Evolutionary conservation across 2,888 invertebrate genomes (phyloP).

Genomic region (Andrena hattorfiana): DNA sequence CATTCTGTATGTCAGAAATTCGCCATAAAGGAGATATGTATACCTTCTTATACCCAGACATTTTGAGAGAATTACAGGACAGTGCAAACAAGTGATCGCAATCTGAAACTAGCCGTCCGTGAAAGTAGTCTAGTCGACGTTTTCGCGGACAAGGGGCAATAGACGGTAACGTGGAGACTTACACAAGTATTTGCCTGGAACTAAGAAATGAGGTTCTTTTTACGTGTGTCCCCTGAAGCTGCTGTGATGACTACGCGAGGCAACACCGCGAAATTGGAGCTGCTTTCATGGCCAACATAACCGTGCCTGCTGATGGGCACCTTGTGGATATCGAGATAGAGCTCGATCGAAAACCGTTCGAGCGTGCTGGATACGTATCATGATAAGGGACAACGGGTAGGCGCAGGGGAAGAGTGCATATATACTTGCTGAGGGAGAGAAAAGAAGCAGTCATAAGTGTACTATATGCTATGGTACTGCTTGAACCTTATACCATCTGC

Average conservation of each 20-base stretch:
- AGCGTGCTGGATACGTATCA: conserved; percentile 61
- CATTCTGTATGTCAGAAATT: background rate
- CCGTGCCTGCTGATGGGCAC: conserved; percentile 65
- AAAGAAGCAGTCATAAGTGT: background rate
- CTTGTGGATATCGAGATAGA: conserved; percentile 62
- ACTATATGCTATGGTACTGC: too few relatives aligned
- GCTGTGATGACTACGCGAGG: conserved; percentile 20
- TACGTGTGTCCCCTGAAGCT: conserved; percentile 4
- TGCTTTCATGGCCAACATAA: conserved; percentile 66
- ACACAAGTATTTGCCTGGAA: conserved; percentile 5
- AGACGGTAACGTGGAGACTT: background rate
- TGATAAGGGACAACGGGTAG: conserved; percentile 5
- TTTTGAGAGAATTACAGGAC: background rate
- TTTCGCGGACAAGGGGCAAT: background rate
- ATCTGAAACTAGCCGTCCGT: conserved; percentile 1
- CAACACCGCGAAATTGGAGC: conserved; percentile 63
- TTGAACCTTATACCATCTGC: too few relatives aligned
- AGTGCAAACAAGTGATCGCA: background rate
- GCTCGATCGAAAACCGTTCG: conserved; percentile 74
- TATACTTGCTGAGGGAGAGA: conserved; percentile 9
- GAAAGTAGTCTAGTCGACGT: conserved; percentile 31
- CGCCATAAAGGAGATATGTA: background rate
- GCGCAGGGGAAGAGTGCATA: conserved; percentile 21
- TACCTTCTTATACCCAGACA: background rate
- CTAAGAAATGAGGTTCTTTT: conserved; percentile 20